Conservation (phyloP, 2,113 vertebrate genomes). For the Dipodomys ordii region DNA sequence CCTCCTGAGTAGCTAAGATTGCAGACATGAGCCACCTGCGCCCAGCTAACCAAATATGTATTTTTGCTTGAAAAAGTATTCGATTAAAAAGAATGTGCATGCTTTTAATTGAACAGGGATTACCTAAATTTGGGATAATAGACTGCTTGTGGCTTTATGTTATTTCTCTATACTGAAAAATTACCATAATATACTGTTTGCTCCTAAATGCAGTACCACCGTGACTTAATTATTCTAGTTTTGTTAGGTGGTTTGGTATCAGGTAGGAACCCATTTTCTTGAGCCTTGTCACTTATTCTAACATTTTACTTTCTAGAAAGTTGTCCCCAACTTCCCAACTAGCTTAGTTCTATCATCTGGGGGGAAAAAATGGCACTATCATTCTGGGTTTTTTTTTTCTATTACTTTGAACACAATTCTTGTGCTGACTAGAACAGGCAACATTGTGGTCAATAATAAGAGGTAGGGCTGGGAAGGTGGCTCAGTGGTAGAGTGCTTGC, state of each 20-base stretch:
- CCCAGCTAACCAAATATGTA: too few relatives aligned
- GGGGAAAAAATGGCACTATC: neutral
- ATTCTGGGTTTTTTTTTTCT: neutral
- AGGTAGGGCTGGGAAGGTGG: neutral
- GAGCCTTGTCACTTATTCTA: slow-evolving; percentile 9
- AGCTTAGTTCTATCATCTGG: slow-evolving; percentile 7
- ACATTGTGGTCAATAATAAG: neutral
- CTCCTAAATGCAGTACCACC: neutral
- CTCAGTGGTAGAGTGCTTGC: too few relatives aligned
- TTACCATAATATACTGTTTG: neutral
- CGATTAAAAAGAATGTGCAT: neutral
- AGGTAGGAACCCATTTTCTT: neutral
- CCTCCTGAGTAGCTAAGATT: too few relatives aligned
- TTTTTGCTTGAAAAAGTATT: neutral
- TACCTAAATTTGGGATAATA: neutral
- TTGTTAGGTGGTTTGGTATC: slow-evolving; percentile 31
- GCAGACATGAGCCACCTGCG: too few relatives aligned
- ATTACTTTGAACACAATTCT: neutral
- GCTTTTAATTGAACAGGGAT: slow-evolving; percentile 55
- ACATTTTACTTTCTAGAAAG: neutral
- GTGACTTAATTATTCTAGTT: slow-evolving; percentile 54
- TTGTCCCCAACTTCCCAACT: slow-evolving; percentile 28
- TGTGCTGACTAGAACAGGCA: neutral
- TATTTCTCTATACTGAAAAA: slow-evolving; percentile 33
- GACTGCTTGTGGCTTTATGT: neutral